A percentile compares a stretch with the other conserved stretches of the same genome.
Conservation (phyloP, 2,113 vertebrate species). For the Columba janthina region DNA sequence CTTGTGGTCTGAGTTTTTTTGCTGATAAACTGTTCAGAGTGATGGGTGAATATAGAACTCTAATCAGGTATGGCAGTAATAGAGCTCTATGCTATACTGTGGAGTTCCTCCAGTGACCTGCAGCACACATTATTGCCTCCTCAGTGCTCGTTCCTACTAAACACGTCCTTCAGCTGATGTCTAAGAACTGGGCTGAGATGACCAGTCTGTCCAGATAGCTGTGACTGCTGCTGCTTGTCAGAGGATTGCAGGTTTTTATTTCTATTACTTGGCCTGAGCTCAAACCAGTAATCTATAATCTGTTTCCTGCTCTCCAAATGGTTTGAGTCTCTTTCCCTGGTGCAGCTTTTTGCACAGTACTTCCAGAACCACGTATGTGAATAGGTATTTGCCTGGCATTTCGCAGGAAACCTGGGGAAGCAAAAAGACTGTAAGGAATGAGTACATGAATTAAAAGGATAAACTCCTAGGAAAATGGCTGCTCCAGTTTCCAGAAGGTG, state of each 20-base stretch:
- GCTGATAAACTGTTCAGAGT: background rate
- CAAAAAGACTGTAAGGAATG: background rate
- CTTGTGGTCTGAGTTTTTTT: background rate
- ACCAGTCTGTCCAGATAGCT: background rate
- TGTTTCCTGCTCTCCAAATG: background rate
- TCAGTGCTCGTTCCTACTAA: background rate
- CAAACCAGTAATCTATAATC: background rate
- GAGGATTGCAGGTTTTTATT: background rate
- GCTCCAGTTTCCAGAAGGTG: no score
- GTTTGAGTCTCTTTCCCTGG: background rate
- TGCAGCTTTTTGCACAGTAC: background rate
- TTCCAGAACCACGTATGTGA: background rate
- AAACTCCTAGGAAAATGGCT: no score
- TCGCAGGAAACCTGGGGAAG: background rate
- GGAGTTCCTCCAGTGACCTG: background rate
- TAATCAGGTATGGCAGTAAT: background rate
- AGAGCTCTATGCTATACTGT: background rate
- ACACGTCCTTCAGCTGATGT: background rate
- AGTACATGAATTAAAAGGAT: no score
- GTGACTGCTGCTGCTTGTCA: background rate
- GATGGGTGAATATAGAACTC: background rate
- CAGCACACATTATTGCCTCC: background rate
- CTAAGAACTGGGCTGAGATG: background rate
- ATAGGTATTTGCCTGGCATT: background rate
- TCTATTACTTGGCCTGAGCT: background rate